Evolutionary conservation across 2,888 invertebrate species (phyloP).

Genomic region (Serrognathus titanus): DNA sequence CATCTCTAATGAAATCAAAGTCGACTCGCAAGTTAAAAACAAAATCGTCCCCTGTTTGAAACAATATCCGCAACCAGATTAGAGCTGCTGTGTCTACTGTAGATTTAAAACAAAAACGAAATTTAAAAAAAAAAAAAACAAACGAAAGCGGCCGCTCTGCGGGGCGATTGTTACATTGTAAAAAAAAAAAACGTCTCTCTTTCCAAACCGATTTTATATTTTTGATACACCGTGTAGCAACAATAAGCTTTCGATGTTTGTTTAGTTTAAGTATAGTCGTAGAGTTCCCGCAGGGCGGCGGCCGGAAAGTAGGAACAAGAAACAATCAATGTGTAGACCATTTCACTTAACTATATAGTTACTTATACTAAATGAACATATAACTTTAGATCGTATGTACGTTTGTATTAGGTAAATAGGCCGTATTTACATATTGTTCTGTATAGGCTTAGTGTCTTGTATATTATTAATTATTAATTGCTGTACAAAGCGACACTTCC

Average conservation of each 20-base stretch:
- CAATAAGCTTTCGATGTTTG: constrained; percentile 22
- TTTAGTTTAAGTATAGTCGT: constrained; percentile 12
- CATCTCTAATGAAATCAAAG: no score
- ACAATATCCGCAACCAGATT: no score
- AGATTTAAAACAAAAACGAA: constrained; percentile 1
- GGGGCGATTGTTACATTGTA: constrained; percentile 18
- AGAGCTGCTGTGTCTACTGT: no score
- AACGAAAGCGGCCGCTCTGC: constrained; percentile 11
- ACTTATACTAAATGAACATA: constrained; percentile 1
- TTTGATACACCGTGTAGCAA: constrained; percentile 26
- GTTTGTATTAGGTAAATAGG: constrained; percentile 7
- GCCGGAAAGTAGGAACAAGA: constrained; percentile 17
- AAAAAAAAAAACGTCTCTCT: constrained; percentile 14
- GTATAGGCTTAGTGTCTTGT: constrained; percentile 30
- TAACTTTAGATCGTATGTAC: constrained; percentile 10
- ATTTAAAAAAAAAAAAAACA: no score
- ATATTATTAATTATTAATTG: constrained; percentile 29
- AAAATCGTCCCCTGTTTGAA: no score
- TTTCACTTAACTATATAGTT: constrained; percentile 14
- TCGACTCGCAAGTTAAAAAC: no score
- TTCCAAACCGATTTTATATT: constrained; percentile 29
- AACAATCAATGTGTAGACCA: constrained; percentile 36
- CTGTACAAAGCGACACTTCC: constrained; percentile 35
- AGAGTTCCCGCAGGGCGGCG: constrained; percentile 3
- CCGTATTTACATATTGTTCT: constrained; percentile 25